phyloP scores from a whole-genome alignment of 2,888 invertebrate species.

The Clivina fossor region DNA sequence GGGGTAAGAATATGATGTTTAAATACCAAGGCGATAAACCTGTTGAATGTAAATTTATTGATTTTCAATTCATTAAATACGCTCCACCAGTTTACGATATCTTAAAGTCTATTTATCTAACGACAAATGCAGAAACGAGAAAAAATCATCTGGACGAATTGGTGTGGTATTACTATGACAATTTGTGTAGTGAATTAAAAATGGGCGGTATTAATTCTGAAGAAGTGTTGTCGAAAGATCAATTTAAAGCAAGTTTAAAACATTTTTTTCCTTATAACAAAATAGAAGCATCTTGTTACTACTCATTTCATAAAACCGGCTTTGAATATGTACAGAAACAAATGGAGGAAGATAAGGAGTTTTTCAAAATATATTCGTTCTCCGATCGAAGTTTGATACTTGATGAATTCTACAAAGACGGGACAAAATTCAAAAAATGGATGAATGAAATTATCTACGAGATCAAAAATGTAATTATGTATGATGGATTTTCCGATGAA shows the following conservation, averaged over 20 bases:
- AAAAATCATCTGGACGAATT: conserved; percentile 22
- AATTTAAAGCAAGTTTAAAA: conserved; percentile 20
- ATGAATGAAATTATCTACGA: conserved; percentile 24
- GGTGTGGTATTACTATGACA: conserved; percentile 19
- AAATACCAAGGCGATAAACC: conserved; percentile 27
- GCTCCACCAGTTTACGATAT: conserved; percentile 35
- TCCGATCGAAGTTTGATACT: conserved; percentile 12
- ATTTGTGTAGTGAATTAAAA: conserved; percentile 16
- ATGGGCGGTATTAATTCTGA: conserved; percentile 8
- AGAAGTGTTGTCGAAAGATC: conserved; percentile 18
- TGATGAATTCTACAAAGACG: conserved; percentile 12
- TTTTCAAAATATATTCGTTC: conserved; percentile 13
- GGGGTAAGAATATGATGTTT: conserved; percentile 32
- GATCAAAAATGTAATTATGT: conserved; percentile 29
- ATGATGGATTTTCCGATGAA: conserved; percentile 38
- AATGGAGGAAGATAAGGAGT: conserved; percentile 13
- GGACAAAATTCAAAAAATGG: conserved; percentile 19
- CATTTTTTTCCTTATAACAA: conserved; percentile 14
- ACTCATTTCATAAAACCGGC: conserved; percentile 20
- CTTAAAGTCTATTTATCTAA: conserved; percentile 22
- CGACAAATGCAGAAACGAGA: conserved; percentile 16
- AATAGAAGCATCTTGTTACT: conserved; percentile 24
- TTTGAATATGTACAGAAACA: conserved; percentile 16
- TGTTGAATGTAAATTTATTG: conserved; percentile 34
- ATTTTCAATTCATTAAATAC: conserved; percentile 33